phyloP scores from a whole-genome alignment of 2,113 vertebrate genomes.

The Nerophis lumbriciformis region DNA sequence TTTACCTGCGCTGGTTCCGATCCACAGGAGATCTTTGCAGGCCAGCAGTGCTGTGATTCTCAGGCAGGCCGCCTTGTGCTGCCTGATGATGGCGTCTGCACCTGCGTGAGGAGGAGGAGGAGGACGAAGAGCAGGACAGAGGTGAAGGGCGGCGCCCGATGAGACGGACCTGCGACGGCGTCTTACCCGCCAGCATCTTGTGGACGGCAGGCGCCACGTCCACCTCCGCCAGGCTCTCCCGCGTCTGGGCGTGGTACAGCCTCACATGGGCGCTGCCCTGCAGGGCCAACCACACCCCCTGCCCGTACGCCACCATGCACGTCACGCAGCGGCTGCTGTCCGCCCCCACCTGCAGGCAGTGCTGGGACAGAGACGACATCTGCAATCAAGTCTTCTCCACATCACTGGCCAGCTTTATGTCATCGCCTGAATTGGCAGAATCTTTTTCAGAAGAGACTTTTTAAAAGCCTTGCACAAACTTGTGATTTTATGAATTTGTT shows the following conservation, averaged over 20 bases:
- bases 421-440: too few species aligned
- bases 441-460: too few species aligned
- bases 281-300: conserved; percentile 87
- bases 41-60: conserved; percentile 90
- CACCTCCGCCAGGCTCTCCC: conserved; percentile 87
- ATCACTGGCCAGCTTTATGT: not conserved
- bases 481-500: too few species aligned
- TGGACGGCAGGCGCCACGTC: conserved; percentile 94
- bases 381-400: not conserved
- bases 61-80: conserved; percentile 95
- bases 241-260: conserved; percentile 87
- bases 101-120: conserved; percentile 61
- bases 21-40: conserved; percentile 94
- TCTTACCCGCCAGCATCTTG: conserved; percentile 94
- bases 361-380: conserved; percentile 59
- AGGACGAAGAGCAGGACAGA: not conserved
- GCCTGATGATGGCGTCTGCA: conserved; percentile 94
- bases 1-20: conserved; percentile 86
- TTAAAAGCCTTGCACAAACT: too few species aligned
- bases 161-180: too few species aligned
- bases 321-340: conserved; percentile 87
- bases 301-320: conserved; percentile 86
- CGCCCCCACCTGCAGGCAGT: conserved; percentile 85
- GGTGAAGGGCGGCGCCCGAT: too few species aligned
- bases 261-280: conserved; percentile 93